Base-by-base conservation (phyloP, 2,888 invertebrate species). In the Mylabris sibirica region DNA sequence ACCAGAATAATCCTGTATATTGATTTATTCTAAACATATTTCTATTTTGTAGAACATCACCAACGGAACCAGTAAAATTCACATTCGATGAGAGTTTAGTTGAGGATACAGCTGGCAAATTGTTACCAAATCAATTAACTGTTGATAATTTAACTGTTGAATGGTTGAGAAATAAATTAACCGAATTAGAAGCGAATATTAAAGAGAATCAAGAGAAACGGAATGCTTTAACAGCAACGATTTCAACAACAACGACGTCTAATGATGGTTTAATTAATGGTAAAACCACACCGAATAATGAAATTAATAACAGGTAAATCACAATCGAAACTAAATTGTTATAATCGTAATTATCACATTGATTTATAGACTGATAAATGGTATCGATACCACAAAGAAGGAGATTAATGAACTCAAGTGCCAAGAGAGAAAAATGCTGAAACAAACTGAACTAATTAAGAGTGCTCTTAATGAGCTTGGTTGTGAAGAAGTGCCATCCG, bases 101-200 rank as follows among this genome's bases (percentile, higher is more conserved):
- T 41, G 94, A 96, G 79, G 95, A 96, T 78, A 94, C 95, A 64
- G 93, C 93, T 63, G 96, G 96, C 9, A 94, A 93, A 84, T 87
- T 96, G 63, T 89, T 92, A 78, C 92, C 94, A n/a, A 95, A 95
- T 85, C 92, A 93, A 81, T 84, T 98, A 74, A 95, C 96, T 0
- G 94, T 97, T 0, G 97, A 98, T 84, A 97, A 97, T 84, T 88
- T 97, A 35, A 98, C 97, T 0, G 92, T 95, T 49, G 97, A 97
- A 80, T 94, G 94, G 92, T 85, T 98, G 67, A 90, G 94, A 78
- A 92, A 91, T 74, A 93, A 93, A 80, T 85, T 95, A 65, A 88
- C 87, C 17, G 95, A 96, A 76, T 84, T 96, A 72, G 96, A 96
- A 84, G 83, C 87, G n/a, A 88, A 90, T n/a, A 87, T 96, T 53